These are phyloP conservation scores for Hanleya hanleyi DNA, from an alignment of 2,888 invertebrate genomes.

Conservation along the genomic window DNA sequence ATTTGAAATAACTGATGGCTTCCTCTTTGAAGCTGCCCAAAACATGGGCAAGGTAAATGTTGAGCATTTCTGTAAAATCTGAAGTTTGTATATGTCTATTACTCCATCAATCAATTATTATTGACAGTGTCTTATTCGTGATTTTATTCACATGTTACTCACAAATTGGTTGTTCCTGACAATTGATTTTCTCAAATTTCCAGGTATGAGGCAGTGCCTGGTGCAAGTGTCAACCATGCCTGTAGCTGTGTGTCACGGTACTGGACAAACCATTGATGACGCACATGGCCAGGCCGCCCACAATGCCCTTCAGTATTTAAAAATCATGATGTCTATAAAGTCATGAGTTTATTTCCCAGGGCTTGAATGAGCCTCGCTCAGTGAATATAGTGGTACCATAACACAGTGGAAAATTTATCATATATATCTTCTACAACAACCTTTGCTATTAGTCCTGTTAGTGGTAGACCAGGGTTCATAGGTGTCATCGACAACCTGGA, in stretches of 20 bases:
- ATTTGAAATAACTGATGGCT: too few species aligned
- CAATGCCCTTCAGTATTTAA: constrained; percentile 93
- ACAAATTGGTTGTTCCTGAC: too few species aligned
- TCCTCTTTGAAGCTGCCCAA: too few species aligned
- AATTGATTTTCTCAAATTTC: too few species aligned
- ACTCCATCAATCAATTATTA: not conserved
- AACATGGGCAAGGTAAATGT: too few species aligned
- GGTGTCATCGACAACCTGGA: too few species aligned
- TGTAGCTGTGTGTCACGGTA: constrained; percentile 94
- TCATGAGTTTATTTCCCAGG: not conserved
- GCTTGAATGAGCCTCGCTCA: constrained; percentile 5
- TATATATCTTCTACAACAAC: too few species aligned
- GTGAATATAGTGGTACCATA: not conserved
- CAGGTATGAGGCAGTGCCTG: constrained; percentile 80
- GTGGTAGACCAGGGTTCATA: too few species aligned
- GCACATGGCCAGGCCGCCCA: constrained; percentile 92
- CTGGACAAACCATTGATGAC: constrained; percentile 85
- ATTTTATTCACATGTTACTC: not conserved
- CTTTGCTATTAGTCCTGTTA: too few species aligned
- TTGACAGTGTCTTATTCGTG: not conserved
- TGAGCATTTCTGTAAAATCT: too few species aligned
- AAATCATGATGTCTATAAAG: constrained; percentile 82
- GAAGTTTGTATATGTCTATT: too few species aligned
- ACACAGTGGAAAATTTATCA: not conserved
- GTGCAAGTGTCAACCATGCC: constrained; percentile 94